These are phyloP conservation scores for Diacarnus erythraeanus DNA, from an alignment of 37 sponge, comb jelly and placozoan genomes.

Conservation along the genomic window DNA sequence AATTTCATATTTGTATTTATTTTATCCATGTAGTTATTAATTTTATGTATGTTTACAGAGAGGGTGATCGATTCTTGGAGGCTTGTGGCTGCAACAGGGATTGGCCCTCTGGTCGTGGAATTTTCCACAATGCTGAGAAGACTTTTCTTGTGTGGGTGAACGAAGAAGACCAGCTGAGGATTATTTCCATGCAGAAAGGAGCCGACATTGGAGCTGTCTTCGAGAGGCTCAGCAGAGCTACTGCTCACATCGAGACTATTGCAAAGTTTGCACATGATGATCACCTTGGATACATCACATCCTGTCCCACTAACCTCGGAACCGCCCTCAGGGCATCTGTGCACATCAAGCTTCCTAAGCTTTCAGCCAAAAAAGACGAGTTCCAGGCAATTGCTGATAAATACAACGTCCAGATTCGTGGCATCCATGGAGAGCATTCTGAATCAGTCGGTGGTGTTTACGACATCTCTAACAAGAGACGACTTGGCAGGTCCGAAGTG, in stretches of 20 bases:
- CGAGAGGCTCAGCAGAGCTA: conserved; percentile 49
- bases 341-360: conserved; percentile 77
- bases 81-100: conserved; percentile 60
- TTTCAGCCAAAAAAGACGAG: conserved; percentile 22
- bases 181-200: conserved; percentile 86
- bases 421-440: conserved; percentile 70
- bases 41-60: conserved; percentile 15
- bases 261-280: conserved; percentile 79
- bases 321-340: conserved; percentile 86
- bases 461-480: conserved; percentile 83
- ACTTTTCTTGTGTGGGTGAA: conserved; percentile 87
- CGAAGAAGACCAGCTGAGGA: conserved; percentile 84
- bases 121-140: conserved; percentile 76
- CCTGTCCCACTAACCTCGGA: conserved; percentile 93
- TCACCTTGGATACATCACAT: conserved; percentile 81
- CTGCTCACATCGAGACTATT: conserved; percentile 61
- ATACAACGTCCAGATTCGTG: conserved; percentile 80
- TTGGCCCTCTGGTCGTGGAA: conserved; percentile 81
- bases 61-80: conserved; percentile 40
- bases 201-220: conserved; percentile 80
- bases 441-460: conserved; percentile 50
- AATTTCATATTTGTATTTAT: neutral
- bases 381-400: conserved; percentile 63
- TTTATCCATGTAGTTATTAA: too few species aligned
- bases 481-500: conserved; percentile 86